phyloP scores from a whole-genome alignment of 2,113 vertebrate genomes.

The Addax nasomaculatus region DNA sequence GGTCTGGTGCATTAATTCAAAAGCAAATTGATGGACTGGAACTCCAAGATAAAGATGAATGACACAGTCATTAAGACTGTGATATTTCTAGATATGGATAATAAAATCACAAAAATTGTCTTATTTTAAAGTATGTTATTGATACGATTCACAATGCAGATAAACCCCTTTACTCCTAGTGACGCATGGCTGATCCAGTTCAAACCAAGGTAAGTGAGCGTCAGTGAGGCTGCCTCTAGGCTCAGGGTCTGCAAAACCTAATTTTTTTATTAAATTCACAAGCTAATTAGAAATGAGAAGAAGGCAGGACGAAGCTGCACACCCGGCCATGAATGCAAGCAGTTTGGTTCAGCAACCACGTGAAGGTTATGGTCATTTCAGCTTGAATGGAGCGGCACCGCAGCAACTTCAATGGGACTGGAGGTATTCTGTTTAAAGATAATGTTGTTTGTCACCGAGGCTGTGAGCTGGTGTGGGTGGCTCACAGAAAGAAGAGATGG shows the following conservation, averaged over 20 bases:
- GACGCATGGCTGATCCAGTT: not conserved
- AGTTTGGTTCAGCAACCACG: not conserved
- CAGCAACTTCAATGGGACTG: not conserved
- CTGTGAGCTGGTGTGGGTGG: fast-evolving
- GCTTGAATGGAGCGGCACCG: not conserved
- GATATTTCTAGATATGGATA: not conserved
- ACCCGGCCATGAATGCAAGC: not conserved
- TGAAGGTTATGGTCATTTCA: not conserved
- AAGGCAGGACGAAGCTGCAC: not conserved
- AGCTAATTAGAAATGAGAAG: slow-evolving; percentile 20
- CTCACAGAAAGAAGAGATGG: too few species aligned
- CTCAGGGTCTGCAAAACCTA: not conserved
- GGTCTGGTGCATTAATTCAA: not conserved
- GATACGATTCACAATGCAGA: not conserved
- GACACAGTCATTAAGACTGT: not conserved
- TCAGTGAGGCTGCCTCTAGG: not conserved
- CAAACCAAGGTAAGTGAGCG: not conserved
- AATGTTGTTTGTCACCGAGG: not conserved
- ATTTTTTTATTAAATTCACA: slow-evolving; percentile 20
- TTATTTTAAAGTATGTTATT: not conserved
- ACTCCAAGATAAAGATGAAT: not conserved
- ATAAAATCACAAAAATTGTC: not conserved
- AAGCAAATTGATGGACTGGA: not conserved
- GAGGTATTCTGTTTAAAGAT: not conserved
- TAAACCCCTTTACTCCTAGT: not conserved